phyloP scores from a whole-genome alignment of 2,113 vertebrate genomes.

The Bos javanicus region DNA sequence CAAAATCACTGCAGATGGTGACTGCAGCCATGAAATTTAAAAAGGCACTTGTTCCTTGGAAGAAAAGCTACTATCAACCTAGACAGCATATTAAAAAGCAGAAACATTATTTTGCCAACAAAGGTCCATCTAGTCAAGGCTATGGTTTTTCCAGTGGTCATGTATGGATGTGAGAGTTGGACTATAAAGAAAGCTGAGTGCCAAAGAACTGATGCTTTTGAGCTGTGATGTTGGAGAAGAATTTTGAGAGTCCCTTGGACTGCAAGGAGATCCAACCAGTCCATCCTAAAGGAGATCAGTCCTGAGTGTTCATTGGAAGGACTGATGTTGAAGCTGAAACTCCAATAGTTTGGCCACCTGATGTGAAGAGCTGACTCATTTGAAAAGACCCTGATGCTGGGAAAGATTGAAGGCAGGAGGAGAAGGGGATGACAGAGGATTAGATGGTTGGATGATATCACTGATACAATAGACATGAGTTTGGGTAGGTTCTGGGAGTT shows the following conservation, averaged over 20 bases:
- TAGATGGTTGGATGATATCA: neutral
- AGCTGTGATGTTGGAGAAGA: neutral
- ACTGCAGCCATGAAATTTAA: neutral
- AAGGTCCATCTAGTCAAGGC: neutral
- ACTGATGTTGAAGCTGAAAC: neutral
- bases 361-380: neutral
- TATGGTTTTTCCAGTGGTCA: neutral
- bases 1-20: neutral
- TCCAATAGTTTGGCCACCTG: neutral
- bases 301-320: neutral
- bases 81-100: neutral
- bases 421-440: neutral
- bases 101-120: neutral
- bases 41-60: neutral
- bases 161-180: neutral
- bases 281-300: neutral
- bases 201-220: neutral
- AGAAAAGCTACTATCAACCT: neutral
- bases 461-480: neutral
- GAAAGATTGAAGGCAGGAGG: fast-evolving
- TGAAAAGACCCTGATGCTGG: neutral
- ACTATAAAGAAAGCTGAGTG: neutral
- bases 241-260: neutral
- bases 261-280: neutral
- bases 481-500: neutral